phyloP scores from a whole-genome alignment of 2,113 vertebrate genomes.

The Muntiacus muntjak region DNA sequence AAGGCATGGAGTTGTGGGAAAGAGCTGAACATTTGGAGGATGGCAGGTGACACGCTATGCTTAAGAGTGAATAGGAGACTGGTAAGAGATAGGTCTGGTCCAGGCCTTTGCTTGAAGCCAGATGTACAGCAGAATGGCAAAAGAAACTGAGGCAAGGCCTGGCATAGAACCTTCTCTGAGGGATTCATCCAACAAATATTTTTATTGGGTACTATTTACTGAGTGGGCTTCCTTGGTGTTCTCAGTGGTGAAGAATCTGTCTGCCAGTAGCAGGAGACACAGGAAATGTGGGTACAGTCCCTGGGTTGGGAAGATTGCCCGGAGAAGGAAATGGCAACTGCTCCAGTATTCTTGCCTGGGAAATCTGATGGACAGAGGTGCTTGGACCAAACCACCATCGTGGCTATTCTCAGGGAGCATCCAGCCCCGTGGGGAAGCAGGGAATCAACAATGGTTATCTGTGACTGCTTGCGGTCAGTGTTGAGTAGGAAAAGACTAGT shows the following conservation, averaged over 20 bases:
- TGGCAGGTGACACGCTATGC: neutral
- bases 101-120: neutral
- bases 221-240: neutral
- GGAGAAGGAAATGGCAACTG: neutral
- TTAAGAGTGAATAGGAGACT: neutral
- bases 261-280: neutral
- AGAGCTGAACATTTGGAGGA: neutral
- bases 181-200: neutral
- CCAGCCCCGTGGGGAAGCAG: neutral
- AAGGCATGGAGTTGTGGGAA: neutral
- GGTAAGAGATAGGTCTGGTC: neutral
- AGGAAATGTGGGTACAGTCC: neutral
- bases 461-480: neutral
- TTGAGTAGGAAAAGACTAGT: neutral
- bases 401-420: neutral
- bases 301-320: neutral
- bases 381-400: neutral
- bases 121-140: neutral
- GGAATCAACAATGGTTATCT: rapidly evolving
- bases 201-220: neutral
- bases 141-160: neutral
- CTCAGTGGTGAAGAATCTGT: neutral
- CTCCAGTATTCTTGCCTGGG: neutral
- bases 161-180: neutral
- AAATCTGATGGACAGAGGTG: neutral